phyloP scores from a whole-genome alignment of 1,140 invertebrate species.

The Lepidostoma basale region DNA sequence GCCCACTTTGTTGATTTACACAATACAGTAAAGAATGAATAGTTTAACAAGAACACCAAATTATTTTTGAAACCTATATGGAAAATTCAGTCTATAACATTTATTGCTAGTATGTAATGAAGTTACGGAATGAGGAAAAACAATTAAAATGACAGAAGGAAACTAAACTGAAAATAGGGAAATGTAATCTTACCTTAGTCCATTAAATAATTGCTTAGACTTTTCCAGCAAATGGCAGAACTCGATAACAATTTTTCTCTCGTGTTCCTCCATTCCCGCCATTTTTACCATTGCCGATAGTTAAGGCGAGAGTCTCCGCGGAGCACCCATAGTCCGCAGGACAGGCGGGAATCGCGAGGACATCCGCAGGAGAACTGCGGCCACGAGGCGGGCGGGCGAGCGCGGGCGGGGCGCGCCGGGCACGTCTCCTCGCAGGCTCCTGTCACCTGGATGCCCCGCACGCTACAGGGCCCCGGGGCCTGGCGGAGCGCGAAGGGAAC shows the following conservation, averaged over 20 bases:
- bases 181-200: conserved; percentile 79
- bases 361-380: background rate
- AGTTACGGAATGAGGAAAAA: no score
- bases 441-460: background rate
- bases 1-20: no score
- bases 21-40: no score
- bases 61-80: no score
- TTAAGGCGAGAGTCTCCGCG: background rate
- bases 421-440: background rate
- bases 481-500: background rate
- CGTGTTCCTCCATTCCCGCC: conserved; percentile 82
- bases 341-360: background rate
- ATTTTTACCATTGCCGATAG: conserved; percentile 65
- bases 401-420: background rate
- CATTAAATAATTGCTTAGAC: conserved; percentile 97
- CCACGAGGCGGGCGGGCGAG: background rate
- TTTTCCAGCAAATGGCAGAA: conserved; percentile 97
- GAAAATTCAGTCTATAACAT: no score
- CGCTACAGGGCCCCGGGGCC: background rate
- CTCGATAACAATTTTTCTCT: conserved; percentile 93
- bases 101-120: no score
- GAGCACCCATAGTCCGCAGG: background rate
- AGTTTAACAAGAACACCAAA: no score
- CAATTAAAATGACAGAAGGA: no score
- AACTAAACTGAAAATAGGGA: no score